Percentiles rank a stretch among this genome's conserved stretches.
These are phyloP conservation scores for Carlito syrichta DNA, from an alignment of 2,113 vertebrate species.

Conservation along the genomic window DNA sequence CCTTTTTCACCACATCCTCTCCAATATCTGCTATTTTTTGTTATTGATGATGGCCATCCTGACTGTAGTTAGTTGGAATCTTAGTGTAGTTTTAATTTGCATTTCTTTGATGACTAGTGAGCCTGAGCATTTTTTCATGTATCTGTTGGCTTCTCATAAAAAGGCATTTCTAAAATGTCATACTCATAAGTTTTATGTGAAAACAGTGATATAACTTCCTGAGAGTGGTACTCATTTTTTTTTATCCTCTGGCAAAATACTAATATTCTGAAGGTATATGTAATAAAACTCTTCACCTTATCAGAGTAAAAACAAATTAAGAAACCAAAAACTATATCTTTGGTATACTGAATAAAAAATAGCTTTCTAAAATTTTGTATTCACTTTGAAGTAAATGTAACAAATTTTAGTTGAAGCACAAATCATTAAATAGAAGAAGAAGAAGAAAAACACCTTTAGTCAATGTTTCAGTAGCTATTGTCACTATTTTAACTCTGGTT, in stretches of 20 bases:
- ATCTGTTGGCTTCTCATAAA: too few relatives aligned
- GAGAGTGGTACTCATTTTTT: background rate
- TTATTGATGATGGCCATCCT: too few relatives aligned
- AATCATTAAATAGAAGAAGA: background rate
- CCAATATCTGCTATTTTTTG: too few relatives aligned
- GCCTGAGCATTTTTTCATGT: too few relatives aligned
- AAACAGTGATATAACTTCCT: background rate
- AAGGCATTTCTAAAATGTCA: background rate
- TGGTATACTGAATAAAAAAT: background rate
- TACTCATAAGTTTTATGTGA: background rate
- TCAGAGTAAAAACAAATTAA: background rate
- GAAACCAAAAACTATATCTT: background rate
- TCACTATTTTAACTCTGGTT: background rate
- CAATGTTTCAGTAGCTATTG: background rate
- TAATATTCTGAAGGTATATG: background rate
- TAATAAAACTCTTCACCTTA: background rate
- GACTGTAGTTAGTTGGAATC: too few relatives aligned
- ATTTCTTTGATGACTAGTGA: too few relatives aligned
- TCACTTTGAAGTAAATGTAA: background rate
- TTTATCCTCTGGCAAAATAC: background rate
- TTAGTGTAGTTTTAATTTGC: too few relatives aligned
- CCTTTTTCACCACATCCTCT: too few relatives aligned
- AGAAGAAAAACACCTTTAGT: background rate
- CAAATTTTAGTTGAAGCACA: background rate
- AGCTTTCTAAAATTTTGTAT: background rate